phyloP scores from a whole-genome alignment of 2,113 vertebrate species.

The Odontophorus gujanensis region DNA sequence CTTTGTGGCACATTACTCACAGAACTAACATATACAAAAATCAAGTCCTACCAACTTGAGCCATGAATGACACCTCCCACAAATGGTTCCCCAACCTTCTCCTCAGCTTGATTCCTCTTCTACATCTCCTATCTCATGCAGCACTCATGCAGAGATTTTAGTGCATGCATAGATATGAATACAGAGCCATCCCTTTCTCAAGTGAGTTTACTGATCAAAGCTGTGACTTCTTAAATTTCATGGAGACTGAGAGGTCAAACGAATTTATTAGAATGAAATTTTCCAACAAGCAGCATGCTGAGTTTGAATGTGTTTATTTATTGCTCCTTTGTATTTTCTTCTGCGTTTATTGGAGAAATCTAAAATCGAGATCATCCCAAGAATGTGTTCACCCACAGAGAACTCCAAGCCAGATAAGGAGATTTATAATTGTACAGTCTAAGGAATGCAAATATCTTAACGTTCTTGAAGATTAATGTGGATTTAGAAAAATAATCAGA shows the following conservation, averaged over 20 bases:
- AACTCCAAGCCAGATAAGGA: conserved; percentile 70
- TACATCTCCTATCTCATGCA: background rate
- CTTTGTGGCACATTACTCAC: background rate
- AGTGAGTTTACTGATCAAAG: conserved; percentile 3
- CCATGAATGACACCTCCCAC: background rate
- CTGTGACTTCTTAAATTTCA: conserved; percentile 47
- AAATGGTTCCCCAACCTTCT: background rate
- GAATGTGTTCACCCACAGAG: conserved; percentile 66
- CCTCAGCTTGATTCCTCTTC: background rate
- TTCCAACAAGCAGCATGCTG: conserved; percentile 29
- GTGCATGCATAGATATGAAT: background rate
- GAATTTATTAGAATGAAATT: conserved; percentile 44
- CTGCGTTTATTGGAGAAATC: conserved; percentile 26
- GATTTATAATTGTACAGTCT: conserved; percentile 76
- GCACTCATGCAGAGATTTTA: background rate
- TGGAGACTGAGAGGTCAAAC: background rate
- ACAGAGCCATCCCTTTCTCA: background rate
- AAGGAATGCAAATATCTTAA: conserved; percentile 74
- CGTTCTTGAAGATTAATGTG: conserved; percentile 75
- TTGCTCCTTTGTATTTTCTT: conserved; percentile 30
- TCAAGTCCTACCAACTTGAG: background rate
- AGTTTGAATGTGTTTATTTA: conserved; percentile 34
- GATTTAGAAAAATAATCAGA: conserved; percentile 79
- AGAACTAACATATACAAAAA: background rate
- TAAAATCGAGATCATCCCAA: conserved; percentile 71